Conservation (phyloP, 2,113 vertebrate species). For the Paedocypris sp. region DNA sequence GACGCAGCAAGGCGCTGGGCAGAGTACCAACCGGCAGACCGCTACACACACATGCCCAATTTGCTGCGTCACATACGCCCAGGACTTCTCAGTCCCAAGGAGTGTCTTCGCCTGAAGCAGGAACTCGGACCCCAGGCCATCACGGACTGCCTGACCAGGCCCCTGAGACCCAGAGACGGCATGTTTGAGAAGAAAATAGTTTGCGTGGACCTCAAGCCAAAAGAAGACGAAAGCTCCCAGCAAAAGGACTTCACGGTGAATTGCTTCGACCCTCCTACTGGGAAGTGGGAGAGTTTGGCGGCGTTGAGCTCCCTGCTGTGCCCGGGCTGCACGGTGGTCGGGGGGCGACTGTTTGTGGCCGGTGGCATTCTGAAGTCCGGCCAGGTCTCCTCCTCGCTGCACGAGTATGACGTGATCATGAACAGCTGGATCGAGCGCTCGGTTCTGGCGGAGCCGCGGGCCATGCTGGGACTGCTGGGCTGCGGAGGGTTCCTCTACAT, state of each 20-base stretch:
- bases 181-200: constrained; percentile 77
- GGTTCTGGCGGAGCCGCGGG: constrained; percentile 55
- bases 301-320: constrained; percentile 62
- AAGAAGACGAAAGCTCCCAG: constrained; percentile 54
- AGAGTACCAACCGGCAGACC: constrained; percentile 56
- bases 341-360: constrained; percentile 62
- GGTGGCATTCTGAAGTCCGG: constrained; percentile 62
- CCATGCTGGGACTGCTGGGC: constrained; percentile 65
- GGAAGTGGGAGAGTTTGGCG: constrained; percentile 69
- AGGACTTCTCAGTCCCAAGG: constrained; percentile 61
- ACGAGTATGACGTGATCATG: constrained; percentile 64
- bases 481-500: constrained; percentile 61
- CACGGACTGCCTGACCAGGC: constrained; percentile 54
- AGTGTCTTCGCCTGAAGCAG: constrained; percentile 59
- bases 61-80: constrained; percentile 64
- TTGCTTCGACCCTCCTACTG: constrained; percentile 67
- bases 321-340: constrained; percentile 63
- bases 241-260: constrained; percentile 59
- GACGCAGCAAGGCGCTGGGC: constrained; percentile 68
- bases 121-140: constrained; percentile 55
- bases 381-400: constrained; percentile 59
- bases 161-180: constrained; percentile 62
- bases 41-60: constrained; percentile 59
- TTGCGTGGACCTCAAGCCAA: constrained; percentile 64
- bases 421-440: constrained; percentile 63